phyloP scores from a whole-genome alignment of 1,140 invertebrate genomes.

The Drosophila quadrilineata region DNA sequence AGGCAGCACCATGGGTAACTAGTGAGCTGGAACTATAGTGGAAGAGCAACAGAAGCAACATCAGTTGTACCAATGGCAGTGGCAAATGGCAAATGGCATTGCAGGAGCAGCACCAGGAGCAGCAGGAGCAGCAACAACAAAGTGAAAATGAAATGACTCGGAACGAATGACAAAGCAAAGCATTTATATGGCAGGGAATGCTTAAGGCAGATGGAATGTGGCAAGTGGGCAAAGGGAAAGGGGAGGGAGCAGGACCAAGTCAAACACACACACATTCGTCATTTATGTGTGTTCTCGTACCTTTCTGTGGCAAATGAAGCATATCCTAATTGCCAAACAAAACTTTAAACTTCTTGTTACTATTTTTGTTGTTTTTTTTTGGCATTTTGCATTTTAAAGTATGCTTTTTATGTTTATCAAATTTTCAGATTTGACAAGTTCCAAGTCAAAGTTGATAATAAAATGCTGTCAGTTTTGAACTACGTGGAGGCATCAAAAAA shows the following conservation, averaged over 20 bases:
- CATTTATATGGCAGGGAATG: slow-evolving; percentile 65
- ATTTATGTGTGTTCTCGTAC: slow-evolving; percentile 58
- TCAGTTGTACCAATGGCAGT: slow-evolving; percentile 9
- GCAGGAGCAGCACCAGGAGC: slow-evolving; percentile 23
- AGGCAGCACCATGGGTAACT: slow-evolving; percentile 72
- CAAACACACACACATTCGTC: slow-evolving; percentile 36
- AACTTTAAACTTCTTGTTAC: slow-evolving; percentile 63
- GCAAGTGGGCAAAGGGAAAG: neutral
- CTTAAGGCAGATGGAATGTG: slow-evolving; percentile 27
- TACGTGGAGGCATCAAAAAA: neutral
- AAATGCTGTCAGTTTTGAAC: neutral
- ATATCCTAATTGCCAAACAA: slow-evolving; percentile 60
- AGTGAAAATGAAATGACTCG: slow-evolving; percentile 79
- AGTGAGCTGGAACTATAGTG: slow-evolving; percentile 73
- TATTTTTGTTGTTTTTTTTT: no score
- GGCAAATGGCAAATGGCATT: slow-evolving; percentile 25
- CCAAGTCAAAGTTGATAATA: neutral
- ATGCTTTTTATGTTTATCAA: slow-evolving; percentile 14
- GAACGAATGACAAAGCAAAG: slow-evolving; percentile 78
- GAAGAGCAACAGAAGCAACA: slow-evolving; percentile 27
- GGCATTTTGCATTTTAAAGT: slow-evolving; percentile 38
- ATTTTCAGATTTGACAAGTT: neutral
- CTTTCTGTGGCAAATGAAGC: slow-evolving; percentile 73
- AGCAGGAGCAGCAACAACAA: slow-evolving; percentile 66
- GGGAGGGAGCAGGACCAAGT: slow-evolving; percentile 19